Evolutionary conservation across 2,888 invertebrate genomes (phyloP), one percentile per base, ranked within the genome.

Genomic region (Cremastobaeus sp.): DNA sequence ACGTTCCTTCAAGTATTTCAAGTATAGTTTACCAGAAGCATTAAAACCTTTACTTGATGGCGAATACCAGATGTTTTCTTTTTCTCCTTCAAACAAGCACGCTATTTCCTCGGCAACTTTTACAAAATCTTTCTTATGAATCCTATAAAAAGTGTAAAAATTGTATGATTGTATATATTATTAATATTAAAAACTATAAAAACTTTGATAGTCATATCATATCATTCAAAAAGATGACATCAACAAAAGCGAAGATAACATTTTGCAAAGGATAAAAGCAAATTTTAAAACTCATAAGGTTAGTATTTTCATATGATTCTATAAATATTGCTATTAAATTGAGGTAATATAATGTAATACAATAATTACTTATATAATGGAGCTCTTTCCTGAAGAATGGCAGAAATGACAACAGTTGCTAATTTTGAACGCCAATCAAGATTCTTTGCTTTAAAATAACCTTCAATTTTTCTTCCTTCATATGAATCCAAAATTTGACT

Each of bases 371-470:
- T 48, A 32, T 17, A 32, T n/a, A 12, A 12, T 4, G 25, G 28
- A 3, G 6, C 47, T 25, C 15, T 25, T 15, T 30, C 15, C 15
- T 30, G 28, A 15, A 52, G 9, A 48, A 20, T 12, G n/a, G 18
- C 5, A 4, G 3, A 15, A 14, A 21, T 17, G 17, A 55, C 18
- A 55, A 55, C 14, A 6, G 21, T 25, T 0, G n/a, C 18, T 18
- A 55, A 30, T 41, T 41, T 55, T 6, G 4, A 6, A 25, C 39
- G 28, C 54, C 54, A 55, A 3, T 41, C 54, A 0, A 18, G 17
- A 8, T 2, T 11, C 11, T 55, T 55, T 30, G 18, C 17, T 12
- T 3, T 6, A 55, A 41, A 55, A 41, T 55, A 55, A 11, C 41
- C 39, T 0, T 30, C 6, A 41, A 41, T 37, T 25, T 55, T 55